Evolutionary conservation across 2,888 invertebrate species (phyloP).

Genomic region (Pharmacophagus antenor): DNA sequence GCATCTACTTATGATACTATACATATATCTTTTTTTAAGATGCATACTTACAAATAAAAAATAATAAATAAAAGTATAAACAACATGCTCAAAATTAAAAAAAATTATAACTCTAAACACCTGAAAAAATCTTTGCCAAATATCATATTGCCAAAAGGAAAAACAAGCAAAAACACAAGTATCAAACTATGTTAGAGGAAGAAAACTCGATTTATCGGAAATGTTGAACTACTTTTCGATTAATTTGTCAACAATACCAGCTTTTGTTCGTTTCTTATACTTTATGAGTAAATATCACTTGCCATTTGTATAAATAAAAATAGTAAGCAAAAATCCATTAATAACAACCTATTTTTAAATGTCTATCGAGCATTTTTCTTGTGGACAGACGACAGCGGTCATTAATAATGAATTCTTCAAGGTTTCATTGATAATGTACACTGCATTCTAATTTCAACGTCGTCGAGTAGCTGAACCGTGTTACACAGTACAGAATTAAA

Average conservation of each 20-base stretch:
- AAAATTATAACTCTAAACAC: too few relatives aligned
- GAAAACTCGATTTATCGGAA: not conserved
- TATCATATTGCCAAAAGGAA: not conserved
- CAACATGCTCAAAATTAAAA: too few relatives aligned
- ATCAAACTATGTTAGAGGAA: not conserved
- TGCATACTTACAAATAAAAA: too few relatives aligned
- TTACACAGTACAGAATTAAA: too few relatives aligned
- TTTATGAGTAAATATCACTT: not conserved
- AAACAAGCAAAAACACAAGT: not conserved
- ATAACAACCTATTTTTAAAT: slow-evolving; percentile 20
- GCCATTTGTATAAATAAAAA: slow-evolving; percentile 1
- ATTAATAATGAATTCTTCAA: slow-evolving; percentile 42
- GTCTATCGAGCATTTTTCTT: slow-evolving; percentile 26
- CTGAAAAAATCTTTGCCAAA: too few relatives aligned
- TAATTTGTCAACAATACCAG: not conserved
- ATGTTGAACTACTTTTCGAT: not conserved
- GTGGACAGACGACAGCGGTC: slow-evolving; percentile 18
- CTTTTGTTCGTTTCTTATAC: not conserved
- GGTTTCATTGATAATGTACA: slow-evolving; percentile 48
- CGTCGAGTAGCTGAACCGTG: slow-evolving; percentile 18
- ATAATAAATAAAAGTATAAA: too few relatives aligned
- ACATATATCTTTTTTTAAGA: too few relatives aligned
- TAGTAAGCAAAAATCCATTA: slow-evolving; percentile 4
- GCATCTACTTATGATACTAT: not conserved
- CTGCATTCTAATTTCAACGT: slow-evolving; percentile 41